Evolutionary conservation across 2,888 invertebrate genomes (phyloP).

Genomic region (Tenthredo notha): DNA sequence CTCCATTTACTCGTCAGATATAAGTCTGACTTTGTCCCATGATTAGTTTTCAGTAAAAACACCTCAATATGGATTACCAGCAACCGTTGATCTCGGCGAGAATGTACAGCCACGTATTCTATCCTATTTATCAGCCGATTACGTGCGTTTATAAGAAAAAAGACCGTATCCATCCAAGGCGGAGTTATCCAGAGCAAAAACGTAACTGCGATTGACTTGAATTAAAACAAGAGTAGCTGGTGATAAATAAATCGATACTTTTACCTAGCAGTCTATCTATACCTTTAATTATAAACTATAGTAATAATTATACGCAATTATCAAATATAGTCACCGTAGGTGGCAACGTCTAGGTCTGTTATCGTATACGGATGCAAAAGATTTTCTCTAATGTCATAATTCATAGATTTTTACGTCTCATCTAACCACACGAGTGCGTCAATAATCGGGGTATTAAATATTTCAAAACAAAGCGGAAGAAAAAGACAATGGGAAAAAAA

Average conservation of each 20-base stretch:
- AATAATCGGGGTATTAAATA: background rate
- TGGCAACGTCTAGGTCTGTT: background rate
- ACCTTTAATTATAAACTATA: background rate
- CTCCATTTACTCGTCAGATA: background rate
- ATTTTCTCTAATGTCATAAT: background rate
- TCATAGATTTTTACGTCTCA: background rate
- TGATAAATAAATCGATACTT: background rate
- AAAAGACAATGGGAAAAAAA: background rate
- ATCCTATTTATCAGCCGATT: background rate
- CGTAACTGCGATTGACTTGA: background rate
- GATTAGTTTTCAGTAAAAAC: background rate
- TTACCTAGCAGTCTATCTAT: background rate
- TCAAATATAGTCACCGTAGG: background rate
- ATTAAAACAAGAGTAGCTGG: background rate
- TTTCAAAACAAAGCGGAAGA: background rate
- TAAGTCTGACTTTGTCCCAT: background rate
- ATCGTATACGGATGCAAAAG: background rate
- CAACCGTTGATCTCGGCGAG: conserved; percentile 22
- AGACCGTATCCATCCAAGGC: background rate
- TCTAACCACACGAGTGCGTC: background rate
- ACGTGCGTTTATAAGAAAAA: background rate
- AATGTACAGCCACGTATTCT: conserved; percentile 18
- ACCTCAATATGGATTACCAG: conserved; percentile 21
- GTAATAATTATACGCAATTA: background rate
- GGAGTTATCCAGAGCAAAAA: background rate